phyloP scores from a whole-genome alignment of 2,797 vertebrate genomes.

The Anomalospiza imberbis region DNA sequence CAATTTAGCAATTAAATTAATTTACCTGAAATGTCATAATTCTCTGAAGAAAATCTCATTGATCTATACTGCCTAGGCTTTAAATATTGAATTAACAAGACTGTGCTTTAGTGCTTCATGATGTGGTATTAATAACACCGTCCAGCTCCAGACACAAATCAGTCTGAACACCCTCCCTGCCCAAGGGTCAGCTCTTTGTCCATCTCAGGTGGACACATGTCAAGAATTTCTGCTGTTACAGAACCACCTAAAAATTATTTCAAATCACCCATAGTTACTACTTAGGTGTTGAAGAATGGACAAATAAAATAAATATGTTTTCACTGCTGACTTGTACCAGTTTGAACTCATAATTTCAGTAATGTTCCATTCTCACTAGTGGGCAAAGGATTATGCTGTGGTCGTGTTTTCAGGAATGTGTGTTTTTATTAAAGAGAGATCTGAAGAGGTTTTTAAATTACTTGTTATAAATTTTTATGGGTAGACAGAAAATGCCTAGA shows the following conservation, averaged over 20 bases:
- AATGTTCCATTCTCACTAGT: neutral
- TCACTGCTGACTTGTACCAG: neutral
- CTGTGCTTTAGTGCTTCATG: neutral
- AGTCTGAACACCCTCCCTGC: neutral
- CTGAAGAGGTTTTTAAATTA: neutral
- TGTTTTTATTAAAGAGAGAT: neutral
- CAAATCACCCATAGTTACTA: neutral
- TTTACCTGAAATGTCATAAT: neutral
- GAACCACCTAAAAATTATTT: neutral
- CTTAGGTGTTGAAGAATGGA: neutral
- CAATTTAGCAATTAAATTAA: neutral
- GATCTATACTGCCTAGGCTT: neutral
- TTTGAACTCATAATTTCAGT: neutral
- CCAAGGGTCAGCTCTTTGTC: neutral
- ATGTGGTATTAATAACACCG: neutral
- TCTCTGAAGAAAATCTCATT: neutral
- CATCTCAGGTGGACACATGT: neutral
- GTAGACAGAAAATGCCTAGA: neutral
- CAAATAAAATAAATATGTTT: neutral
- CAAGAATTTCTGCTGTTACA: neutral
- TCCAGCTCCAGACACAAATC: neutral
- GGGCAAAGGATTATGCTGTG: neutral
- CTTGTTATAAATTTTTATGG: slow-evolving; percentile 4
- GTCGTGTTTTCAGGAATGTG: neutral
- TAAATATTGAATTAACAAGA: neutral